Evolutionary conservation across 2,797 vertebrate species (phyloP).

Genomic region (Pseudochirops corinnae): DNA sequence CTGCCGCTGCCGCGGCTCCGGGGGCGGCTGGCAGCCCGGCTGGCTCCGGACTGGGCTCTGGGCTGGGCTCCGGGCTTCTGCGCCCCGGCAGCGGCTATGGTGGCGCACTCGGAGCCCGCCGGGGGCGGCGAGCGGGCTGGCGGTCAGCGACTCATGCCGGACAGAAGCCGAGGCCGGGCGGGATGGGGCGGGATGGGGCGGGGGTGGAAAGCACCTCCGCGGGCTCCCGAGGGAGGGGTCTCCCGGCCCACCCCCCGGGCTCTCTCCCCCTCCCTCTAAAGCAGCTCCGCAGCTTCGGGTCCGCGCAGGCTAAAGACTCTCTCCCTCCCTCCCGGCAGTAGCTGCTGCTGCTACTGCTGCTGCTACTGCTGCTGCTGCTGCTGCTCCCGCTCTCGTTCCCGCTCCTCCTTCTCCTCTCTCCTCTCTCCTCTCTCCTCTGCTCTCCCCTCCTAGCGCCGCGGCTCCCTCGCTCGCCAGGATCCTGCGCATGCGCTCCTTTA

Average conservation of each 20-base stretch:
- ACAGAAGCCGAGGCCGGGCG: not conserved
- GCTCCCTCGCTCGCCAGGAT: conserved; percentile 54
- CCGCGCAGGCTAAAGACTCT: not conserved
- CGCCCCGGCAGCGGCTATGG: conserved; percentile 56
- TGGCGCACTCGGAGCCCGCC: conserved; percentile 37
- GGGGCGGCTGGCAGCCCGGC: conserved; percentile 70
- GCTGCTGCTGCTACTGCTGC: conserved; percentile 33
- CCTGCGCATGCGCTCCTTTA: conserved; percentile 77
- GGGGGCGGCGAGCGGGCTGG: conserved; percentile 37
- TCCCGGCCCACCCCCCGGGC: conserved; percentile 49
- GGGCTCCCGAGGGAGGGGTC: conserved; percentile 70
- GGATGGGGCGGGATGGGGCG: not conserved
- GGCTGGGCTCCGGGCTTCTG: conserved; percentile 55
- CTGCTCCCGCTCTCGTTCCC: conserved; percentile 41
- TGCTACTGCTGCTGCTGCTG: conserved; percentile 26
- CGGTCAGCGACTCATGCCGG: conserved; percentile 34
- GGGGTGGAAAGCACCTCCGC: conserved; percentile 25
- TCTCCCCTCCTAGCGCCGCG: conserved; percentile 44
- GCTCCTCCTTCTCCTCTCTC: not conserved
- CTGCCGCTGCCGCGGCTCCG: conserved; percentile 60
- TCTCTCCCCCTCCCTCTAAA: not conserved
- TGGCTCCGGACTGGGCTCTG: conserved; percentile 72
- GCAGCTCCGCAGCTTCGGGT: not conserved
- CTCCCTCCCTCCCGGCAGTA: conserved; percentile 16
- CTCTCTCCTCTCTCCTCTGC: not conserved